Evolutionary conservation across 2,888 invertebrate genomes (phyloP), one percentile per base, ranked within the genome.

Genomic region (Stenichneumon culpator): DNA sequence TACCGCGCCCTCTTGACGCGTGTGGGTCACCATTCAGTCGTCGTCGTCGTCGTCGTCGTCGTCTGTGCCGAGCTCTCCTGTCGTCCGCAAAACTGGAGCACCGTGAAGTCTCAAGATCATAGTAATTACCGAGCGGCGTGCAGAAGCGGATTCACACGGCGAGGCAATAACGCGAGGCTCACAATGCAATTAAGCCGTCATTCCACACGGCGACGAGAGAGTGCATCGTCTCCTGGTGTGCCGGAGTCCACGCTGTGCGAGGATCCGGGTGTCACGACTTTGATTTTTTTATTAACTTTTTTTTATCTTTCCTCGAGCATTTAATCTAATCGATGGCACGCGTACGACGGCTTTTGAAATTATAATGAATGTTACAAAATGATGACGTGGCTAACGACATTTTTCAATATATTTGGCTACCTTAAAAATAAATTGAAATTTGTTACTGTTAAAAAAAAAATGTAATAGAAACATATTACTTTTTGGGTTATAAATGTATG

Each of bases 81-180:
- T 82, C 86, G 82, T 86, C 79, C 74, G 79, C 84, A 88, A 90
- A 91, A 91, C 88, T 91, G 91, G 92, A 91, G 91, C 92, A 92
- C 88, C 89, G 88, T 89, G 89, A 90, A 89, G 88, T 77, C 86
- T 87, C 83, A 81, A 87, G 89, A 92, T 92, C 89, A 92, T 90
- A 91, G 91, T 91, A 91, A 92, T 92, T 92, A 92, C 87, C 88
- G 86, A 87, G 88, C 82, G 87, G 84, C 90, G 89, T 88, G 89
- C 89, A 89, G 90, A 80, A 92, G 87, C 90, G 86, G 88, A 91
- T 91, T 91, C 89, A 86, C 89, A 86, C 63, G 60, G 19, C 54
- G 63, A 28, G 65, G 63, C 44, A 39, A 52, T 32, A 79, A 77
- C 69, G 60, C 69, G 69, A 50, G 47, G 54, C 67, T 74, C 79